Conservation (phyloP, 2,888 invertebrate species). For the Dexiosoma caninum region DNA sequence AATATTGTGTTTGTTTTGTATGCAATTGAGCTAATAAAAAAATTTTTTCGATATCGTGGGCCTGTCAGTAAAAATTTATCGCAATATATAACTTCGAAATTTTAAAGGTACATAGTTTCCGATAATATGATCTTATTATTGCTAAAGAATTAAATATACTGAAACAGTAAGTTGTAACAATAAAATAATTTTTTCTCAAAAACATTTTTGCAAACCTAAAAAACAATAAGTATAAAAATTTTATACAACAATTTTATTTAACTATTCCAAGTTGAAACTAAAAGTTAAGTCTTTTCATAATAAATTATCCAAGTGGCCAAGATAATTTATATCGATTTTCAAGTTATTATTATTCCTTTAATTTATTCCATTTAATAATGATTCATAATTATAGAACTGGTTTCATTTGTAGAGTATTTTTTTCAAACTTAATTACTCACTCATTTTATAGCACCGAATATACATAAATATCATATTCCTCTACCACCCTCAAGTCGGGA, state of each 20-base stretch:
- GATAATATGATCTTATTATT: too few relatives aligned
- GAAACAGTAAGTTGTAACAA: too few relatives aligned
- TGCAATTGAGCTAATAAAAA: too few relatives aligned
- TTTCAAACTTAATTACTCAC: slow-evolving; percentile 54
- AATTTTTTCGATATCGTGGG: too few relatives aligned
- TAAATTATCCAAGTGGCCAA: not conserved
- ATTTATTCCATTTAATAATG: slow-evolving; percentile 27
- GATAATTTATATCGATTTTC: not conserved
- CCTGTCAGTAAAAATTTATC: too few relatives aligned
- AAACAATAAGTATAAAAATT: not conserved
- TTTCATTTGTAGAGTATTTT: slow-evolving; percentile 31
- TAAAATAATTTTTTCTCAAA: too few relatives aligned
- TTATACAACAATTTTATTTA: not conserved
- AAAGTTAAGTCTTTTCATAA: not conserved
- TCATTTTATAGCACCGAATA: slow-evolving; percentile 16
- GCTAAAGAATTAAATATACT: too few relatives aligned
- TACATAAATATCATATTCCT: not conserved
- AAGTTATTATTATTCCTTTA: not conserved
- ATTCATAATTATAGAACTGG: slow-evolving; percentile 30
- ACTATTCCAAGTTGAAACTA: not conserved
- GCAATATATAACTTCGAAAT: too few relatives aligned
- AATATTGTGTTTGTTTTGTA: too few relatives aligned
- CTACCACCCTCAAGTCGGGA: slow-evolving; percentile 35
- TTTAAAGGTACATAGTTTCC: too few relatives aligned
- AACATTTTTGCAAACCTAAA: too few relatives aligned